Percentiles rank a stretch among this genome's conserved stretches.
Conservation (phyloP, 2,113 vertebrate genomes). For the Tyrannus savana region DNA sequence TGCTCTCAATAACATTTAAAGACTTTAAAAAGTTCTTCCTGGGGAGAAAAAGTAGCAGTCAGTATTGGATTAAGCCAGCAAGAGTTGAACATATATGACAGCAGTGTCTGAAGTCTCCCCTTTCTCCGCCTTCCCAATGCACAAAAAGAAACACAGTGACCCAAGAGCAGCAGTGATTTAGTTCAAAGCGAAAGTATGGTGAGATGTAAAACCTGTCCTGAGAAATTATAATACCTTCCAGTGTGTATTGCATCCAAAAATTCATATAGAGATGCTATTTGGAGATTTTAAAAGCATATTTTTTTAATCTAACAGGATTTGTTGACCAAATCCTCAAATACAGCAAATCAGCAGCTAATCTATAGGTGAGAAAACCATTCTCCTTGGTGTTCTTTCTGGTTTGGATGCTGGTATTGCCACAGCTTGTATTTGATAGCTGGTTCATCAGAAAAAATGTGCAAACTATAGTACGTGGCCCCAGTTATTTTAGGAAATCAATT, state of each 20-base stretch:
- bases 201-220: constrained; percentile 2
- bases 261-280: neutral
- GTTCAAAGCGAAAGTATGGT: neutral
- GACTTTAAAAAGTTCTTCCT: constrained; percentile 31
- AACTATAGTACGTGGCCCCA: neutral
- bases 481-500: neutral
- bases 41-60: constrained; percentile 31
- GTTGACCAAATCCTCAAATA: neutral
- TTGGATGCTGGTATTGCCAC: neutral
- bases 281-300: neutral
- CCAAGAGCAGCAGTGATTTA: neutral
- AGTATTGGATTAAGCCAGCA: constrained; percentile 23
- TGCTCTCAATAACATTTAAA: constrained; percentile 43
- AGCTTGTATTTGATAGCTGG: neutral
- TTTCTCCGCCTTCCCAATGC: neutral
- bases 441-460: neutral
- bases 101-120: neutral
- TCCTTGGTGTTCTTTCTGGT: neutral
- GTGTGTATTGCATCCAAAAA: neutral
- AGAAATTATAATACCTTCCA: neutral
- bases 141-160: neutral
- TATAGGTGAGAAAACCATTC: neutral
- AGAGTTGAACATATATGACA: neutral
- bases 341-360: neutral
- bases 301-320: neutral